phyloP scores from a whole-genome alignment of 2,113 vertebrate genomes.

The Aspidoscelis tigris region DNA sequence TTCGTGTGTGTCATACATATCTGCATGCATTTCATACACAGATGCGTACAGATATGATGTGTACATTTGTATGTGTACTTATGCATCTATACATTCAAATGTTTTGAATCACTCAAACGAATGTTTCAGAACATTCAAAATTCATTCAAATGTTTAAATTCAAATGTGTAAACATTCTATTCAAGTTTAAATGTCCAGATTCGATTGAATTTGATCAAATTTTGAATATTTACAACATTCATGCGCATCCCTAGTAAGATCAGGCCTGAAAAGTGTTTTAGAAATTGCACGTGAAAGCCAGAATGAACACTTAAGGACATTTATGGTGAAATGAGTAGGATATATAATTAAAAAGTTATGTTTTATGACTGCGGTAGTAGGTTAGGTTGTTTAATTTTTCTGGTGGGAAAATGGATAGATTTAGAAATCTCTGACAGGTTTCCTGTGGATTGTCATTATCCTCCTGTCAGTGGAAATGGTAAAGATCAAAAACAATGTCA shows the following conservation, averaged over 20 bases:
- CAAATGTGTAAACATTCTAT: no score
- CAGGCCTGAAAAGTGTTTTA: constrained; percentile 1
- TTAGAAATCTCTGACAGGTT: constrained; percentile 47
- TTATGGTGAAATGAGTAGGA: neutral
- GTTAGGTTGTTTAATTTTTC: constrained; percentile 36
- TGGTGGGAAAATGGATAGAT: constrained; percentile 27
- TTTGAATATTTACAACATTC: no score
- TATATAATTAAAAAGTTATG: constrained; percentile 14
- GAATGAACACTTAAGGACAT: neutral
- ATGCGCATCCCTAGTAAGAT: neutral
- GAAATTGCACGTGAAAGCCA: neutral
- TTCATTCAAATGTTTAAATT: no score
- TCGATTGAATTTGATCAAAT: no score
- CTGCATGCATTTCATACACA: no score
- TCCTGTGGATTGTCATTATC: constrained; percentile 52
- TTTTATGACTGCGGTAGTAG: neutral
- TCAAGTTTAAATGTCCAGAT: no score
- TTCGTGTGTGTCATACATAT: no score
- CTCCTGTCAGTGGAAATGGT: constrained; percentile 56
- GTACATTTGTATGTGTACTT: no score
- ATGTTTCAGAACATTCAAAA: no score
- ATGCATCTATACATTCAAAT: no score
- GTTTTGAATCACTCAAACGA: no score
- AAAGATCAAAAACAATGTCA: constrained; percentile 62
- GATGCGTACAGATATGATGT: no score